phyloP scores from a whole-genome alignment of 2,113 vertebrate species.

The Balaeniceps rex region DNA sequence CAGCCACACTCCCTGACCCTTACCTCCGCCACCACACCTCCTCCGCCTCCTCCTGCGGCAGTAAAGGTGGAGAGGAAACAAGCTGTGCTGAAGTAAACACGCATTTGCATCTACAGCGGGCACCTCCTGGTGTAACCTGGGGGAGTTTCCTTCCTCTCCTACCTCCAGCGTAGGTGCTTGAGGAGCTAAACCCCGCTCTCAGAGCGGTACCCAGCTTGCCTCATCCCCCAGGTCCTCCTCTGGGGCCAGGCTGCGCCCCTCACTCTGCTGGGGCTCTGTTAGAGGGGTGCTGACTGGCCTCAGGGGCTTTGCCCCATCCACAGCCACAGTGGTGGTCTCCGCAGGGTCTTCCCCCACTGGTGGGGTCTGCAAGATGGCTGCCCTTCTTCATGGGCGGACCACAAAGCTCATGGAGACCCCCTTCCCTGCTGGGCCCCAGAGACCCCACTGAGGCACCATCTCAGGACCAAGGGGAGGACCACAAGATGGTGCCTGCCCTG shows the following conservation, averaged over 20 bases:
- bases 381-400: neutral
- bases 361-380: neutral
- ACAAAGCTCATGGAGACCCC: neutral
- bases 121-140: neutral
- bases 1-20: neutral
- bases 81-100: neutral
- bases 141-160: neutral
- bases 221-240: fast-evolving
- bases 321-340: neutral
- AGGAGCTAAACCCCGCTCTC: neutral
- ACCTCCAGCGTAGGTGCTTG: neutral
- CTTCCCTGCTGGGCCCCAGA: fast-evolving
- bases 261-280: neutral
- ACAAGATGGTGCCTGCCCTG: neutral
- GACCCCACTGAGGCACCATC: neutral
- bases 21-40: fast-evolving
- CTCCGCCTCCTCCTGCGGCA: neutral
- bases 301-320: neutral
- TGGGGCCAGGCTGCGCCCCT: neutral
- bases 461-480: neutral
- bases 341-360: no score
- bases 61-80: neutral
- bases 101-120: neutral
- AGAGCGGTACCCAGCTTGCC: fast-evolving
- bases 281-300: no score